These are phyloP conservation scores for Dorcus hopei DNA, from an alignment of 2,888 invertebrate species.

Conservation along the genomic window DNA sequence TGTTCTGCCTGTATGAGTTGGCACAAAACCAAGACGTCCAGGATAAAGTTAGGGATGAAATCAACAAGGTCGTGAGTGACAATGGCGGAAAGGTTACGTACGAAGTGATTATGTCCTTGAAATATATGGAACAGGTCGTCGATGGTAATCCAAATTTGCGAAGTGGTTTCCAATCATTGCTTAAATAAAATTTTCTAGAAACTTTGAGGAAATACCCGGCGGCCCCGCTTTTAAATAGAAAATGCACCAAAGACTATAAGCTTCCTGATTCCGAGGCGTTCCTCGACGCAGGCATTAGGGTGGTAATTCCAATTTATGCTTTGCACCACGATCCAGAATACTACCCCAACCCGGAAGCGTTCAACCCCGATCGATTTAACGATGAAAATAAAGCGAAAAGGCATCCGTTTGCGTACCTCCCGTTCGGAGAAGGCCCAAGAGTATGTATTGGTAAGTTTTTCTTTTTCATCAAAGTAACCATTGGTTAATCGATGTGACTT, in stretches of 20 bases:
- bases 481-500: slow-evolving; percentile 7
- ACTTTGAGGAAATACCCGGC: slow-evolving; percentile 44
- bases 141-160: slow-evolving; percentile 37
- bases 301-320: slow-evolving; percentile 37
- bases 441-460: slow-evolving; percentile 35
- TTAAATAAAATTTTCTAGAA: slow-evolving; percentile 29
- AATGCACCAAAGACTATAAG: slow-evolving; percentile 32
- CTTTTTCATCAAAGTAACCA: neutral
- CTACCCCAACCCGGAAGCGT: slow-evolving; percentile 44
- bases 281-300: slow-evolving; percentile 35
- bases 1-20: slow-evolving; percentile 56
- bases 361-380: slow-evolving; percentile 45
- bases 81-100: slow-evolving; percentile 36
- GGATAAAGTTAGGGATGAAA: slow-evolving; percentile 46
- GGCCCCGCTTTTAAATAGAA: slow-evolving; percentile 30
- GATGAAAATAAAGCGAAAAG: slow-evolving; percentile 35
- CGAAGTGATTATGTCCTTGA: slow-evolving; percentile 19
- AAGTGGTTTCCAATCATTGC: neutral
- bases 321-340: slow-evolving; percentile 41
- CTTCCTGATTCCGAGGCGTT: slow-evolving; percentile 25
- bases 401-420: slow-evolving; percentile 33
- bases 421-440: slow-evolving; percentile 40
- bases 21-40: slow-evolving; percentile 49
- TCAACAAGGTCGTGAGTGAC: slow-evolving; percentile 36
- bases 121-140: slow-evolving; percentile 53